Evolutionary conservation across 2,113 vertebrate genomes (phyloP).

Genomic region (Calidris pygmaea): DNA sequence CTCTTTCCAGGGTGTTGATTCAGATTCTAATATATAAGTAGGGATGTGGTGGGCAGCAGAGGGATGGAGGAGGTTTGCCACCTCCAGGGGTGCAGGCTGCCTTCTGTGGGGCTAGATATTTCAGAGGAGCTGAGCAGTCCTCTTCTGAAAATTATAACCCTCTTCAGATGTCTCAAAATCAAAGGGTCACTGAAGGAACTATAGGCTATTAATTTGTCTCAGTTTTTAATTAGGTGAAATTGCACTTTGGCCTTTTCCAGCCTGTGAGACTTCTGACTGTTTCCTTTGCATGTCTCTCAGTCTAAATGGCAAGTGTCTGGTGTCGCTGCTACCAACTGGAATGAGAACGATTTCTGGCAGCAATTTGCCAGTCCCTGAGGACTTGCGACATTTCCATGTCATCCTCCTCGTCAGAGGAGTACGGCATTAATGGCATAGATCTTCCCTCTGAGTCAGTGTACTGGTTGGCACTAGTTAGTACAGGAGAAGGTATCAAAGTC

Average conservation of each 20-base stretch:
- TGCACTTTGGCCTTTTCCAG: conserved; percentile 11
- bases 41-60: background rate
- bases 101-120: background rate
- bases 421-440: background rate
- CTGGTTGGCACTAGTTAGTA: background rate
- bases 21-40: background rate
- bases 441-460: background rate
- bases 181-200: background rate
- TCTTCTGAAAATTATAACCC: background rate
- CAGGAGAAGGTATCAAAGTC: background rate
- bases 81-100: background rate
- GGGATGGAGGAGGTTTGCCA: background rate
- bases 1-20: background rate
- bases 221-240: conserved; percentile 26
- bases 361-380: conserved; percentile 33
- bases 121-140: background rate
- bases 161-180: conserved; percentile 3
- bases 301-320: conserved; percentile 44
- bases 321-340: background rate
- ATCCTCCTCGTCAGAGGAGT: background rate
- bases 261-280: background rate
- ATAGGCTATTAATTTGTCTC: background rate
- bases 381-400: conserved; percentile 35
- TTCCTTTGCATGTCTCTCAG: background rate
- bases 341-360: conserved; percentile 3